phyloP scores from a whole-genome alignment of 2,113 vertebrate species.

The Ageneiosus marmoratus region DNA sequence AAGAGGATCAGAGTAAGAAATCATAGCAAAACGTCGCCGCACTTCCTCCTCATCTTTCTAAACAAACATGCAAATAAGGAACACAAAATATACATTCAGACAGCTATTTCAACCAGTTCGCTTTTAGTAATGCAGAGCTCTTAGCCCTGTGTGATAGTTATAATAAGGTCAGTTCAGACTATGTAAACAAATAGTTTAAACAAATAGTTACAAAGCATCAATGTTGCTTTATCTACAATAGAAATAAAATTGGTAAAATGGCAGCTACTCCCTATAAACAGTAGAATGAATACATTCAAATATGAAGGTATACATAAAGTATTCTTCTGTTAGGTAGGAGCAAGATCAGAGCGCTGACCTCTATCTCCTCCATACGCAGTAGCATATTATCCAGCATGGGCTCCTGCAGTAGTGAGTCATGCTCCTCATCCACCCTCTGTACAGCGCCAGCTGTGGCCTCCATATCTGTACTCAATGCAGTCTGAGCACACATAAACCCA shows the following conservation, averaged over 20 bases:
- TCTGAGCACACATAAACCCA: not conserved
- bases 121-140: not conserved
- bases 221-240: not conserved
- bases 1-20: constrained; percentile 79
- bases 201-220: not conserved
- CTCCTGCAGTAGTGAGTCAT: constrained; percentile 52
- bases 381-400: constrained; percentile 84
- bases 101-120: not conserved
- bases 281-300: not conserved
- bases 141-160: not conserved
- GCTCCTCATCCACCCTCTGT: constrained; percentile 58
- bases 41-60: constrained; percentile 87
- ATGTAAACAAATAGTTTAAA: not conserved
- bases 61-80: not conserved
- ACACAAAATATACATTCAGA: not conserved
- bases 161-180: not conserved
- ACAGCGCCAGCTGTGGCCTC: constrained; percentile 67
- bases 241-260: not conserved
- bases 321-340: not conserved
- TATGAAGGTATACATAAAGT: not conserved
- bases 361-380: constrained; percentile 93
- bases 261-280: not conserved
- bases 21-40: constrained; percentile 79
- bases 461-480: not conserved
- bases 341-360: constrained; percentile 73